These are phyloP conservation scores for Hystrix brachyura DNA, from an alignment of 2,113 vertebrate genomes.

Conservation along the genomic window DNA sequence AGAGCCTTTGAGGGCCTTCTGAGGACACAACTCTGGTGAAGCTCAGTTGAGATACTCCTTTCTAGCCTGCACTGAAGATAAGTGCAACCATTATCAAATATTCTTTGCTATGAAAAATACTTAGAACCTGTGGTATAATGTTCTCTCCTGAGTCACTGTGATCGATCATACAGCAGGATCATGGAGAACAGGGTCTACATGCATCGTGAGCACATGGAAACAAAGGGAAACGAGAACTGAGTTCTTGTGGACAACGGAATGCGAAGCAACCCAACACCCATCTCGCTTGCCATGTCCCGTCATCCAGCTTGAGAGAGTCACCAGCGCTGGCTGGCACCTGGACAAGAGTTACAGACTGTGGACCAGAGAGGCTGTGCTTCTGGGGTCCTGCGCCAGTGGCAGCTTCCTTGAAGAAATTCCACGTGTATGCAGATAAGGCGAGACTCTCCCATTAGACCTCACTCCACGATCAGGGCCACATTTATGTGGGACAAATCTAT, in stretches of 20 bases:
- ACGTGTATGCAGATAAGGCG: slow-evolving; percentile 57
- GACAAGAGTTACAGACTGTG: slow-evolving; percentile 70
- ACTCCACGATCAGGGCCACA: slow-evolving; percentile 96
- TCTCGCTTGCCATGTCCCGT: slow-evolving; percentile 73
- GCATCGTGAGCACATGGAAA: slow-evolving; percentile 82
- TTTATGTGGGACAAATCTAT: slow-evolving; percentile 99
- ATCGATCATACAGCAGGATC: slow-evolving; percentile 77
- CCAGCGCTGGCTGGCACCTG: neutral
- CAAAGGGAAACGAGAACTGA: slow-evolving; percentile 72
- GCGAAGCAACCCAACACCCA: slow-evolving; percentile 73
- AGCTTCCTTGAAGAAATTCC: slow-evolving; percentile 74
- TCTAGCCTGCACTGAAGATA: slow-evolving; percentile 88
- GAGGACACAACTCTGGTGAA: slow-evolving; percentile 43
- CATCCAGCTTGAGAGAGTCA: slow-evolving; percentile 77
- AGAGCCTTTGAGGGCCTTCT: slow-evolving; percentile 76
- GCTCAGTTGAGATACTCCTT: slow-evolving; percentile 75
- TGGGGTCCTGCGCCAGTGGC: slow-evolving; percentile 27
- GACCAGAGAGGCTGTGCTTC: slow-evolving; percentile 57
- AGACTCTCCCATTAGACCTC: slow-evolving; percentile 81
- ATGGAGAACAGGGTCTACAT: slow-evolving; percentile 84
- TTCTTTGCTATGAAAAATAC: slow-evolving; percentile 88
- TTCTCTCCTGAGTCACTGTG: slow-evolving; percentile 85
- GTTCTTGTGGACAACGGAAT: slow-evolving; percentile 83
- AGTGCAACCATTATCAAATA: slow-evolving; percentile 97
- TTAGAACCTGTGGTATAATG: slow-evolving; percentile 75